Conservation (phyloP, 2,888 invertebrate genomes). For the Gordius sp. region DNA sequence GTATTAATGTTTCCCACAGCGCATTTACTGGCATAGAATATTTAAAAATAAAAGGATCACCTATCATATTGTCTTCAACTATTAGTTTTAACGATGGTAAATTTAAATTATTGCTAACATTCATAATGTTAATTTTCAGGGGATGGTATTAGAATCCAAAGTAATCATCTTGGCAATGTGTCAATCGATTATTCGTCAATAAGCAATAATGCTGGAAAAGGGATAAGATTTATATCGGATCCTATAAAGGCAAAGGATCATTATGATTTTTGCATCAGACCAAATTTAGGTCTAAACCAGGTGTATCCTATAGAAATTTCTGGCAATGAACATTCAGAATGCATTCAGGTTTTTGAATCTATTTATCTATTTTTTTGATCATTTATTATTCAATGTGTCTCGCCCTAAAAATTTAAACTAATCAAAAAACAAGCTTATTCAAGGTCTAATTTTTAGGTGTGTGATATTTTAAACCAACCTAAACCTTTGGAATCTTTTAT, state of each 20-base stretch:
- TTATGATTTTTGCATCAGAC: constrained; percentile 2
- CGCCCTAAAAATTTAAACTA: too few species aligned
- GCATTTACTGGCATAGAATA: not conserved
- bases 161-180: not conserved
- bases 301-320: not conserved
- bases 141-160: not conserved
- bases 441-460: too few species aligned
- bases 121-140: not conserved
- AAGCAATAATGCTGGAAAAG: not conserved
- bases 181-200: not conserved
- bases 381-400: too few species aligned
- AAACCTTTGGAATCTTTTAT: too few species aligned
- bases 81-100: not conserved
- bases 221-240: too few species aligned
- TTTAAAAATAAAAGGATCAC: not conserved
- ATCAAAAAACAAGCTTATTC: too few species aligned
- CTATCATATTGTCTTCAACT: not conserved
- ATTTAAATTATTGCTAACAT: not conserved
- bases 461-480: too few species aligned
- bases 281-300: not conserved
- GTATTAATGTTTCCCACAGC: not conserved
- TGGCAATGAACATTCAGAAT: constrained; percentile 1
- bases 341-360: constrained; percentile 7
- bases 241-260: too few species aligned
- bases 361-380: too few species aligned